Evolutionary conservation across 2,888 invertebrate species (phyloP).

Genomic region (Tillus elongatus): DNA sequence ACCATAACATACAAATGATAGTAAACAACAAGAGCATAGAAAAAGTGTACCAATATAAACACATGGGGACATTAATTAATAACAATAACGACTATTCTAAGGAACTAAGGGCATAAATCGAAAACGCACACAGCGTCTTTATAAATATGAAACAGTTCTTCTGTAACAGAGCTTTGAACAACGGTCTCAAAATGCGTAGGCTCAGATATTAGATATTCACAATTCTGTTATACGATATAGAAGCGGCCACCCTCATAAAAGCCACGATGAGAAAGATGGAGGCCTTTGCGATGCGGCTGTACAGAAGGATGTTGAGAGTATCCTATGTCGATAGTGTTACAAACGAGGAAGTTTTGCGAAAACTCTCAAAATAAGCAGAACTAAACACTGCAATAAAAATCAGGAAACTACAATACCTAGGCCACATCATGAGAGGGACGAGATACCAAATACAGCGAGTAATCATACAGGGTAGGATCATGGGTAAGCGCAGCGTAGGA

Average conservation of each 20-base stretch:
- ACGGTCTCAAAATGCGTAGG: not conserved
- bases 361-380: no score
- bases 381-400: no score
- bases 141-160: not conserved
- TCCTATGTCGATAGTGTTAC: no score
- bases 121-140: slow-evolving; percentile 1
- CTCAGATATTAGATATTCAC: slow-evolving; percentile 1
- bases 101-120: not conserved
- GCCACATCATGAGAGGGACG: no score
- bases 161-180: slow-evolving; percentile 1
- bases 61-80: not conserved
- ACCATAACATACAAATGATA: slow-evolving; percentile 1
- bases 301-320: no score
- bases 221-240: slow-evolving; percentile 3
- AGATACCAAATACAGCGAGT: no score
- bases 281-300: slow-evolving; percentile 2
- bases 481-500: no score
- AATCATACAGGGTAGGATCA: no score
- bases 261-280: slow-evolving; percentile 3
- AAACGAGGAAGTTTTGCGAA: no score
- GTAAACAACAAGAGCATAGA: not conserved
- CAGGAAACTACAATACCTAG: no score
- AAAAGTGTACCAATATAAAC: not conserved
- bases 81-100: slow-evolving; percentile 1
- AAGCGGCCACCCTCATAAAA: not conserved